Base-by-base conservation (phyloP, 2,888 invertebrate species). In the Lampropteryx suffumata region DNA sequence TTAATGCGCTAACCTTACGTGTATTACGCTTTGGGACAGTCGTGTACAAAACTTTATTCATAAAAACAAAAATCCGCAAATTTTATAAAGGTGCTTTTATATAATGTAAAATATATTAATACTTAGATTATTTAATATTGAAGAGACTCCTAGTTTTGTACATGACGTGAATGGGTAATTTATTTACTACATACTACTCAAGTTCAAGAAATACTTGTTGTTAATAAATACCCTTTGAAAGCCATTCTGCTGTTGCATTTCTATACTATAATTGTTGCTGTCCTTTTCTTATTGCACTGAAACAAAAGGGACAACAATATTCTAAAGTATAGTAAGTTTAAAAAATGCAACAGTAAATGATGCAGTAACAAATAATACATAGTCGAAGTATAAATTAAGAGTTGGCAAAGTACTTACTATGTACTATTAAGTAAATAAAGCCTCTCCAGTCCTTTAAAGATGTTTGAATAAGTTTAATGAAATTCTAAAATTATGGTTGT, bases 401-500 rank as follows among this genome's bases (percentile, higher is more conserved):
- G n/a, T n/a, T 7, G 5, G 3, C 24, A 34, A 8, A 34, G 9
- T 36, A 9, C 12, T 3, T 11, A 13, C 26, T 26, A 13, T 12
- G 9, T 7, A 24, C 3, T 11, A 11, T 10, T 17, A 17, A 17
- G 17, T 17, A 17, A 17, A 17, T 17, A 24, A 17, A 26, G 24
- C 14, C 27, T 10, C 13, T 17, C 26, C 13, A 1, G 29, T 32
- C n/a, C n/a, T n/a, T n/a, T n/a, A n/a, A n/a, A n/a, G 26, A 17
- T 8, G 24, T 33, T 28, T 40, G 40, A 35, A 17, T 17, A 37
- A 27, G 17, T 21, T 12, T 34, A 62, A 41, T 33, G 17, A 64
- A 65, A 67, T 67, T 67, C 65, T 68, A 74, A 79, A 17, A 82
- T 64, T 50, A 64, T 67, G 77, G 74, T 82, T 82, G 80, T 83